Percentiles rank a stretch among this genome's conserved stretches.
Conservation (phyloP, 2,797 vertebrate species). For the Bryconaethiops microstoma region DNA sequence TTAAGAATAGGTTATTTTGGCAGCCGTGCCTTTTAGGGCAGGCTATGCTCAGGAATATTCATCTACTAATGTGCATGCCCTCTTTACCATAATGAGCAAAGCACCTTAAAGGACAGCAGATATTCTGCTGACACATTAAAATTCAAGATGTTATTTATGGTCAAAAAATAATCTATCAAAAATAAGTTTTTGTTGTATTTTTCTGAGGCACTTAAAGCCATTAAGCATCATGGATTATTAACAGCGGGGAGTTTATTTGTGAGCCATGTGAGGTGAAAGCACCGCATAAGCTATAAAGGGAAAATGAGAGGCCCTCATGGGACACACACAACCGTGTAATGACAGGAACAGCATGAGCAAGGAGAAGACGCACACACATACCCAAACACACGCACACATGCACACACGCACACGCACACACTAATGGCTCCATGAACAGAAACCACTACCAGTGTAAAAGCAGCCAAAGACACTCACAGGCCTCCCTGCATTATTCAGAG, state of each 20-base stretch:
- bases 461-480: conserved; percentile 42
- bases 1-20: background rate
- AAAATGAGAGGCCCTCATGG: conserved; percentile 48
- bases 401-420: conserved; percentile 12
- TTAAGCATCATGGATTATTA: conserved; percentile 44
- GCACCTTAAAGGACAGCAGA: background rate
- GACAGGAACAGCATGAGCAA: conserved; percentile 47
- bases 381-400: conserved; percentile 25
- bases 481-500: conserved; percentile 51
- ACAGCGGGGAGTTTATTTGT: conserved; percentile 51
- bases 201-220: conserved; percentile 6
- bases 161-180: conserved; percentile 17
- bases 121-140: conserved; percentile 23
- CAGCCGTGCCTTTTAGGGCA: background rate
- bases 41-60: background rate
- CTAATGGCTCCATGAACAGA: conserved; percentile 40
- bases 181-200: conserved; percentile 8
- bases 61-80: conserved; percentile 3
- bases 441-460: conserved; percentile 43
- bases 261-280: conserved; percentile 45
- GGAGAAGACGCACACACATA: conserved; percentile 31
- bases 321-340: conserved; percentile 45
- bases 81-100: conserved; percentile 4
- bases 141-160: conserved; percentile 21
- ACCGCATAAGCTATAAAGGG: conserved; percentile 34